Evolutionary conservation across 30 jellyfish, hydroid and myxozoan species (phyloP), one percentile per base, ranked within the genome.

Genomic region (Aurelia aurita): DNA sequence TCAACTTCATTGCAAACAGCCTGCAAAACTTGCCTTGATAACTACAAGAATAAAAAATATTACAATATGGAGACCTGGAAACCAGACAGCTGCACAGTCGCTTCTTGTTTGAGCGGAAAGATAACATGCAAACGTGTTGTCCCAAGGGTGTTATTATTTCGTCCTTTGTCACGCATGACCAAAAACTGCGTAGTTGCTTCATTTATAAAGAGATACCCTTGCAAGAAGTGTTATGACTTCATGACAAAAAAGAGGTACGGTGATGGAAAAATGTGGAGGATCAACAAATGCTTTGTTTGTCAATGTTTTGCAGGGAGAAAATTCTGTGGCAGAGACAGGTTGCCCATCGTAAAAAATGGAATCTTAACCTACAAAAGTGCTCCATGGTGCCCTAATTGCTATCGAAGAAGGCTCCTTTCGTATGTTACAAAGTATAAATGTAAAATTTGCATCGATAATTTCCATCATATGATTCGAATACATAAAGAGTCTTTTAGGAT

Each of bases 231-330:
- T 27, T 12, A 18, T 29, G 53, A 69, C 43, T 34, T 16, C 45
- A 21, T 69, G 65, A 69, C 64, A 32, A 35, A 66, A 27, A 69
- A 43, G 5, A 10, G 35, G 18, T n/a, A 69, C 5, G 10, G 19
- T 5, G 53, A 63, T n/a, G 81, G 81, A 4, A 44, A 43, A 7
- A 39, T 5, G 6, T 69, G 81, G 68, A 23, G 81, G 81, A 69
- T 69, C 19, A 69, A 69, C 43, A 69, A 43, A 19, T 69, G 81
- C 66, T 69, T 69, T 43, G 18, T 69, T 1, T 69, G 81, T 43
- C 65, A 25, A 35, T 69, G 81, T 44, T 69, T 69, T 69, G 66
- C 74, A 15, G 87, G 87, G 46, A 75, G 64, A 32, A 55, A 34
- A 14, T 49, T 4, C 61, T 75, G 87, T 39, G 66, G 66, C 21